A percentile compares a stretch with the other conserved stretches of the same genome.
These are phyloP conservation scores for Cariama cristata DNA, from an alignment of 2,113 vertebrate genomes.

Conservation along the genomic window DNA sequence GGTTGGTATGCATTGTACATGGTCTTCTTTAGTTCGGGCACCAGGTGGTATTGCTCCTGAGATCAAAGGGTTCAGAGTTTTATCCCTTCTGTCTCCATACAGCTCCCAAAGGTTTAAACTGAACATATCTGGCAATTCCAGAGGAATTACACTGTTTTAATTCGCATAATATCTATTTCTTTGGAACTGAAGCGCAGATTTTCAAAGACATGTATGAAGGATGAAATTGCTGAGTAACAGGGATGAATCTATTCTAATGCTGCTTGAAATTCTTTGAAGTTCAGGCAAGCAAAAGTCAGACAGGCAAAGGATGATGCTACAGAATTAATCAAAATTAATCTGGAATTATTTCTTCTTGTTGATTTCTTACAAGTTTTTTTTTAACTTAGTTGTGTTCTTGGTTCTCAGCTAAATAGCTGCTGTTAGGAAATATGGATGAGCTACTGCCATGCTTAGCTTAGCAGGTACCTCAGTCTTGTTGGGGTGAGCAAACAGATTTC, in stretches of 20 bases:
- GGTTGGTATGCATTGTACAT: background rate
- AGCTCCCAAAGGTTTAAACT: background rate
- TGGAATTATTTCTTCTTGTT: background rate
- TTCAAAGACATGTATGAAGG: background rate
- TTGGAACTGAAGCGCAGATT: background rate
- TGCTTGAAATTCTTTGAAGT: slow-evolving; percentile 46
- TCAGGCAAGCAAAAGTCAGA: background rate
- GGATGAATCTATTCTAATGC: background rate
- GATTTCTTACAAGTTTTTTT: background rate
- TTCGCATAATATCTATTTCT: slow-evolving; percentile 26
- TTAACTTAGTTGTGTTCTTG: background rate
- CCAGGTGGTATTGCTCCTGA: background rate
- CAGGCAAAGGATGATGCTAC: background rate
- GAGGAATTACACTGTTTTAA: slow-evolving; percentile 8
- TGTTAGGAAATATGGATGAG: background rate
- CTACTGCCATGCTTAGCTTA: background rate
- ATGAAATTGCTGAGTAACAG: slow-evolving; percentile 31
- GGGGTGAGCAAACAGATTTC: background rate
- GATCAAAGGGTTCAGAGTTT: background rate
- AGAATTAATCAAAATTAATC: slow-evolving; percentile 1
- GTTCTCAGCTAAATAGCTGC: background rate
- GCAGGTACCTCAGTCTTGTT: background rate
- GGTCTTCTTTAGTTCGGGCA: background rate
- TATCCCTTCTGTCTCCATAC: background rate
- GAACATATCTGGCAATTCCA: background rate